Conservation (phyloP, 2,888 invertebrate genomes). For the Drosophila acutilabella region DNA sequence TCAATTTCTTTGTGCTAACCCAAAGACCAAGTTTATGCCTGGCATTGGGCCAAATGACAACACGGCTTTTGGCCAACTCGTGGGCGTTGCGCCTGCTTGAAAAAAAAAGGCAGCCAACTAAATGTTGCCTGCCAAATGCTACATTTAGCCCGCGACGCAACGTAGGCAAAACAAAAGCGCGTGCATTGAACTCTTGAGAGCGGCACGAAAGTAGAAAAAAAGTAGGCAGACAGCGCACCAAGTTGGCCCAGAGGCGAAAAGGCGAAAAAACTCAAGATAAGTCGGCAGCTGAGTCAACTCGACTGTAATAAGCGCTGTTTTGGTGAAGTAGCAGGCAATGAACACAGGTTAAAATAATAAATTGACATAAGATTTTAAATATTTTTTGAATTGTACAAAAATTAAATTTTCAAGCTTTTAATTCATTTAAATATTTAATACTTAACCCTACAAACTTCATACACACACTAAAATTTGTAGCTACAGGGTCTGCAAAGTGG, state of each 20-base stretch:
- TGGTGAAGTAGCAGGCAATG: neutral
- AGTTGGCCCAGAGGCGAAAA: constrained; percentile 26
- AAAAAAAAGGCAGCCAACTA: constrained; percentile 1
- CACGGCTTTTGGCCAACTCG: constrained; percentile 20
- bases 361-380: too few species aligned
- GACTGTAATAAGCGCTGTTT: neutral
- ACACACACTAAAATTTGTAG: neutral
- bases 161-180: constrained; percentile 64
- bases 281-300: neutral
- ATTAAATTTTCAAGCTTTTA: too few species aligned
- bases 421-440: too few species aligned
- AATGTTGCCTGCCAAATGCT: constrained; percentile 57
- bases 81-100: constrained; percentile 3
- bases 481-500: constrained; percentile 43
- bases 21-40: constrained; percentile 78
- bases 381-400: too few species aligned
- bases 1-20: constrained; percentile 53
- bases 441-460: neutral
- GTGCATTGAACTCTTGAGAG: constrained; percentile 71
- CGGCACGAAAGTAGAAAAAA: neutral
- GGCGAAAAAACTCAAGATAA: constrained; percentile 10
- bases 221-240: constrained; percentile 24
- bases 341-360: neutral
- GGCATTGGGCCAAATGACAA: constrained; percentile 66
- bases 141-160: constrained; percentile 62